phyloP scores from a whole-genome alignment of 2,888 invertebrate genomes.

The Rhyacophila evoluta region DNA sequence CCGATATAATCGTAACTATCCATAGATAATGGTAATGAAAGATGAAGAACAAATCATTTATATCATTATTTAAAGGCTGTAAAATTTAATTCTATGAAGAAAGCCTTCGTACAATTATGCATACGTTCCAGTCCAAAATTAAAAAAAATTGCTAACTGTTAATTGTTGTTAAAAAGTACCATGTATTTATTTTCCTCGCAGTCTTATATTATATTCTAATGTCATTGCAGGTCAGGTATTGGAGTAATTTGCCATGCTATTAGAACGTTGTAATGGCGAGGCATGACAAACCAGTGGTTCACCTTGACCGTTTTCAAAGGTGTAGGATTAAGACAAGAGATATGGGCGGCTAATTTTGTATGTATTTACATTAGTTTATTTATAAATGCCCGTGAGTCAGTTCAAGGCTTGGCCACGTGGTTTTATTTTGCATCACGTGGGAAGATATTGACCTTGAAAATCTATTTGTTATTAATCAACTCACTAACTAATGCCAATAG shows the following conservation, averaged over 20 bases:
- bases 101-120: no score
- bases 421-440: constrained; percentile 31
- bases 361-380: neutral
- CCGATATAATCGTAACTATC: no score
- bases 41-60: no score
- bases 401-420: constrained; percentile 23
- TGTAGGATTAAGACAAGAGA: constrained; percentile 26
- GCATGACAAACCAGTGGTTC: neutral
- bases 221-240: neutral
- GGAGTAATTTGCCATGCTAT: neutral
- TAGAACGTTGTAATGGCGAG: constrained; percentile 4
- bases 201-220: no score
- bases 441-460: constrained; percentile 1
- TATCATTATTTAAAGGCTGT: no score
- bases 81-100: no score
- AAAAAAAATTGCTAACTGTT: no score
- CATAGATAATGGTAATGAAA: no score
- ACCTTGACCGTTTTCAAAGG: constrained; percentile 28
- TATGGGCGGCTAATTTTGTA: neutral
- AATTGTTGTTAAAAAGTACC: no score
- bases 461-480: neutral
- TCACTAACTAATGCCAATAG: no score
- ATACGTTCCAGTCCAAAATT: no score
- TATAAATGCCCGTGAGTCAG: constrained; percentile 23
- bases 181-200: no score